Evolutionary conservation across 35 echinoderm and acorn worm genomes (phyloP), one percentile per base, ranked within the genome.

Genomic region (Amphiura filiformis): DNA sequence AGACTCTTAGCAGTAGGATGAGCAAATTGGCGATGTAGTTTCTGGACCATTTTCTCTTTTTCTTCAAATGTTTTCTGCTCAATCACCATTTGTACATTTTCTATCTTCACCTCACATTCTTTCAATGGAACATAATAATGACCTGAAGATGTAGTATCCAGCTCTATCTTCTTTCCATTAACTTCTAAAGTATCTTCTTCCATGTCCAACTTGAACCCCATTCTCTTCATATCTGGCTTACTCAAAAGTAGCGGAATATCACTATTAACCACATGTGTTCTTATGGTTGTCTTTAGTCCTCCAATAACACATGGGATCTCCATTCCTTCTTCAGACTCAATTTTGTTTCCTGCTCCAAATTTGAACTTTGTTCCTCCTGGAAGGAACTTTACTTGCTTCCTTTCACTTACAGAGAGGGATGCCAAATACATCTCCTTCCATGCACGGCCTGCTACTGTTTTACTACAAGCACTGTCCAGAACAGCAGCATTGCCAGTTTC

Each of bases 131-230:
- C 18, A 41, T 83, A 83, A 41, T 83, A 83, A 83, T 83, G 39
- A 9, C 81, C 81, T 39, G 81, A 56, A 70, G 61, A 83, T 31
- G 86, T 87, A 41, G 70, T 87, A 39, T 87, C 86, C 18, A 79
- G 56, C 33, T 82, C 87, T 52, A 82, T 56, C 28, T 57, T n/a
- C n/a, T 64, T 89, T 0, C 87, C 87, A 89, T 89, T 89, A 11
- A 89, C 87, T 39, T 89, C 87, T n/a, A 84, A 35, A 18, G 57
- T 84, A 22, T 90, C 57, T 20, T 90, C 75, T 17, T 37, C 70
- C 88, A 90, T 84, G 81, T 84, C 76, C 56, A 84, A 76, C 39
- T 83, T 90, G 35, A 90, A 84, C 2, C 37, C 81, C 37, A 84
- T 4, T 18, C 34, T 57, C 35, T 84, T 78, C 65, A 84, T 90